A percentile compares a stretch with the other conserved stretches of the same genome.
Conservation (phyloP, 2,888 invertebrate genomes). For the Rugalucina vietnamica region DNA sequence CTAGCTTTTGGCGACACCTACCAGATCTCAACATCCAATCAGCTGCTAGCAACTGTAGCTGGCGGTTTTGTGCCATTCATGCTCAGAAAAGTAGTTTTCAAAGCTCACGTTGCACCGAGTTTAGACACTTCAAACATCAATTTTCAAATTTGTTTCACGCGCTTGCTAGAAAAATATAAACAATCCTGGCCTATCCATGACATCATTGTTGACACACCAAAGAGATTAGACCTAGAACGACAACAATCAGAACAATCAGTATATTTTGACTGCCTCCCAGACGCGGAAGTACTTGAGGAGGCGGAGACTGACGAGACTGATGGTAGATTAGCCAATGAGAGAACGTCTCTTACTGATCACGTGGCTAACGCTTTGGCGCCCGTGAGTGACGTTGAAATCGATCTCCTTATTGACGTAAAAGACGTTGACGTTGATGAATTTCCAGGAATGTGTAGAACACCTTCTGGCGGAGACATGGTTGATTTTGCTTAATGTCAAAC, state of each 20-base stretch:
- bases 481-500: too few relatives aligned
- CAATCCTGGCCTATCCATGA: constrained; percentile 60
- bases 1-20: constrained; percentile 67
- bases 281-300: background rate
- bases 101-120: constrained; percentile 30
- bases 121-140: constrained; percentile 45
- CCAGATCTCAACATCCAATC: constrained; percentile 61
- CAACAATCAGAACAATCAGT: constrained; percentile 13
- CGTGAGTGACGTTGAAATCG: background rate
- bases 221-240: constrained; percentile 3
- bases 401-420: background rate
- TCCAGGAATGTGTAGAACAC: too few relatives aligned
- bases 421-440: background rate
- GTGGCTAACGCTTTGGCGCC: background rate
- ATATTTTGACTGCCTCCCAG: background rate
- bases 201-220: constrained; percentile 27
- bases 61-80: constrained; percentile 68
- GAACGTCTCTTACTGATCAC: background rate
- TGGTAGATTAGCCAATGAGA: background rate
- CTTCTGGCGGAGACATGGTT: too few relatives aligned
- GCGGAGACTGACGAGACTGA: background rate
- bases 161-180: constrained; percentile 40
- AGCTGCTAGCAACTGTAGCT: constrained; percentile 60
- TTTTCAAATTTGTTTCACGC: constrained; percentile 55
- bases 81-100: constrained; percentile 60